Conservation (phyloP, 2,797 vertebrate genomes). For the Limnodromus scolopaceus region DNA sequence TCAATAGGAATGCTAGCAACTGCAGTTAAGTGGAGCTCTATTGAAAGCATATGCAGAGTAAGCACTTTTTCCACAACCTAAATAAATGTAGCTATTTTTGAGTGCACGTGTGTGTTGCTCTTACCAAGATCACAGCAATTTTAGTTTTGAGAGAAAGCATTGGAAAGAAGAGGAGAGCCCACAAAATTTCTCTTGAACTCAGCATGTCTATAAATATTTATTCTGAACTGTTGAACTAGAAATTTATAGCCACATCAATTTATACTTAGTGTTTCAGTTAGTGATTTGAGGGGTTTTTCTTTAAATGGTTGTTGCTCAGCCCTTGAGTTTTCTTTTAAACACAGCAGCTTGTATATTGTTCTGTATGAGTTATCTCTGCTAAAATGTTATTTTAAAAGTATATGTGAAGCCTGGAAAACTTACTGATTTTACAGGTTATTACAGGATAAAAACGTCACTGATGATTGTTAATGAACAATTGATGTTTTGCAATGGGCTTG, state of each 20-base stretch:
- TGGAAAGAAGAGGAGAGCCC: neutral
- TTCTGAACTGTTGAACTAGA: slow-evolving; percentile 23
- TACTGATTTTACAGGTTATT: neutral
- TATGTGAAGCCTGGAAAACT: neutral
- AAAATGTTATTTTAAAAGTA: neutral
- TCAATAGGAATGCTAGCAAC: slow-evolving; percentile 66
- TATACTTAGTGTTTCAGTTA: slow-evolving; percentile 11
- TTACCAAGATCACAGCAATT: slow-evolving; percentile 19
- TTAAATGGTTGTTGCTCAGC: neutral
- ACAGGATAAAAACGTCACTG: neutral
- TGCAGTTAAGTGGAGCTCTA: slow-evolving; percentile 66
- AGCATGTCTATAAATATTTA: slow-evolving; percentile 43
- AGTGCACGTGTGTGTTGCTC: neutral
- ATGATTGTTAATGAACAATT: neutral
- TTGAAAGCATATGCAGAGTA: slow-evolving; percentile 74
- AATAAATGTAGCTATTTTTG: slow-evolving; percentile 11
- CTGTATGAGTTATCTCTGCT: neutral
- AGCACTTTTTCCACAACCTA: slow-evolving; percentile 7
- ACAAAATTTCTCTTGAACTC: slow-evolving; percentile 42
- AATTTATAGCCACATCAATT: neutral
- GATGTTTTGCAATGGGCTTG: neutral
- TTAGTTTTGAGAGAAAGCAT: slow-evolving; percentile 45
- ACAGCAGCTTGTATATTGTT: neutral
- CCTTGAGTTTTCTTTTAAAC: neutral
- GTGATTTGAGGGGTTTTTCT: neutral